phyloP scores from a whole-genome alignment of 2,113 vertebrate genomes.

The Rhadina sibilatrix region DNA sequence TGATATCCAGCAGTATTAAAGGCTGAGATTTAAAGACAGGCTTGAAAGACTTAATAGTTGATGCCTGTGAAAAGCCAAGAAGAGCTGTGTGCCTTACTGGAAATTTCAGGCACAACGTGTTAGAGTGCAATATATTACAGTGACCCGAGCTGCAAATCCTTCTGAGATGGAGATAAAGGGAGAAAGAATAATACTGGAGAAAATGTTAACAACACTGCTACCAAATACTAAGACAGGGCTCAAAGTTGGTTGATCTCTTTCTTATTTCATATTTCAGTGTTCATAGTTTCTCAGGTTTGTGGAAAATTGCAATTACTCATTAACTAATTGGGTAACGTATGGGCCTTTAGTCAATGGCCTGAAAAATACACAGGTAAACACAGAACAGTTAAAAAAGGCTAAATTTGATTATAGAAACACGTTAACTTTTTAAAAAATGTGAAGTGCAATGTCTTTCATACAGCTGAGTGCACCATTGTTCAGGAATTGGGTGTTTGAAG shows the following conservation, averaged over 20 bases:
- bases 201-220: neutral
- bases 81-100: neutral
- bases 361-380: neutral
- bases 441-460: neutral
- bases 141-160: neutral
- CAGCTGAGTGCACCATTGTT: neutral
- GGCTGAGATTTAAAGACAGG: constrained; percentile 16
- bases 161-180: neutral
- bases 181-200: neutral
- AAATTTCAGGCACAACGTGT: neutral
- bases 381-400: neutral
- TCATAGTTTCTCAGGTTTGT: neutral
- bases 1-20: neutral
- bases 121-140: neutral
- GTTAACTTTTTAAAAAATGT: neutral
- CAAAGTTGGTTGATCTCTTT: neutral
- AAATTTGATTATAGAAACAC: neutral
- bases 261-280: neutral
- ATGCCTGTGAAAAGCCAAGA: neutral
- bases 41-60: neutral
- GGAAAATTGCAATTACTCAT: neutral
- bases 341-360: neutral
- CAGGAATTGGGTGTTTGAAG: neutral
- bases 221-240: neutral
- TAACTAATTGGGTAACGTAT: neutral